Base-by-base conservation (phyloP, 1,140 invertebrate species). In the Diabrotica undecimpunctata region DNA sequence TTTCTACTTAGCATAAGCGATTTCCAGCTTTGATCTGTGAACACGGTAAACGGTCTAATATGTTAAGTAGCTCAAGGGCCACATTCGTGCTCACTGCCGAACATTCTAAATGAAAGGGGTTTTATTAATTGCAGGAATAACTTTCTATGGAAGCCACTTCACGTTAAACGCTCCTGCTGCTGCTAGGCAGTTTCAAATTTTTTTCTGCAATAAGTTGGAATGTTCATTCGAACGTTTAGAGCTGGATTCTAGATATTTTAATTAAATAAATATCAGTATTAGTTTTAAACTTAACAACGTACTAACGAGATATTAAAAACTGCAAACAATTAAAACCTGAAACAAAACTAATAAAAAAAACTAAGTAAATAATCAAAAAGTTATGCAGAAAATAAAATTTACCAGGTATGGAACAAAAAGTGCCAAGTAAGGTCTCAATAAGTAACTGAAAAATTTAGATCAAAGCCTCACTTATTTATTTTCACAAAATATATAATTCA, bases 51-150 rank as follows among this genome's bases (percentile, higher is more conserved):
- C 55, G 55, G 55, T 57, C 37, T 57, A 57, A 57, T 57, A 37
- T 37, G 55, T 35, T 57, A 57, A 57, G 55, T 57, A 57, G 55
- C 55, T 57, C 55, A 36, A 57, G 55, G 25, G 38, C 55, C n/a
- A 37, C 55, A 57, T 57, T 57, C 55, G 55, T 57, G 55, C 37
- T 57, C 55, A 57, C 10, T 37, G 35, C n/a, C 55, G 55, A 37
- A 57, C 55, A 57, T 57, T 37, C 38, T 57, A 57, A 57, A 37
- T 57, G 55, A 46, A 46, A 57, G 36, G 55, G 37, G 10, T 12
- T 57, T 57, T 37, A 57, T 57, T 57, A 57, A 57, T 57, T 57
- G 55, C 55, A 57, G 35, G 55, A 12, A 57, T 57, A 57, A 57
- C 36, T 57, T 12, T 37, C n/a, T 6, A 57, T 25, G n/a, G 54